A percentile compares a stretch with the other conserved stretches of the same genome.
These are phyloP conservation scores for Panthera tigris DNA, from an alignment of 2,113 vertebrate species.

Conservation along the genomic window DNA sequence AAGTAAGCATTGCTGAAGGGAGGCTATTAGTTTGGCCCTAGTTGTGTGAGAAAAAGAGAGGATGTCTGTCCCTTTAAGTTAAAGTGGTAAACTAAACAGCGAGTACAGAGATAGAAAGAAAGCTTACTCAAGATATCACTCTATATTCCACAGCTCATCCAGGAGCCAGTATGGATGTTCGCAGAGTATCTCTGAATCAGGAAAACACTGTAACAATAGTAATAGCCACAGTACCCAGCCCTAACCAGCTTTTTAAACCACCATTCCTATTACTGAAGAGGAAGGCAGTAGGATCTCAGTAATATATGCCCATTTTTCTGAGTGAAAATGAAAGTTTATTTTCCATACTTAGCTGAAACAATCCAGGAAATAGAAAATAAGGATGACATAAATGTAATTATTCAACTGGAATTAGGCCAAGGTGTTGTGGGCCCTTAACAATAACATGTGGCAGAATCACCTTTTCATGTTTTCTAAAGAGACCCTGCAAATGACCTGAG, in stretches of 20 bases:
- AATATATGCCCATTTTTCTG: background rate
- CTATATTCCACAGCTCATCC: background rate
- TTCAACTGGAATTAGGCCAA: background rate
- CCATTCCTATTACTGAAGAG: background rate
- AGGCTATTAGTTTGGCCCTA: background rate
- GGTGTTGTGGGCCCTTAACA: background rate
- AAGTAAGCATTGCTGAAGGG: background rate
- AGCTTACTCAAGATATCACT: background rate
- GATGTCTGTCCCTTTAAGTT: background rate
- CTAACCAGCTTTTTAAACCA: background rate
- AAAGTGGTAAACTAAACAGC: background rate
- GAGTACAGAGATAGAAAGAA: background rate
- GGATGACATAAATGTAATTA: conserved; percentile 27
- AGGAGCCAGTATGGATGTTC: background rate
- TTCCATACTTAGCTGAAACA: conserved; percentile 23
- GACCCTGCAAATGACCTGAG: background rate
- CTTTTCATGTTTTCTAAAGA: conserved; percentile 33
- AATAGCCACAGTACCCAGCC: background rate
- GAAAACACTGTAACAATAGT: background rate
- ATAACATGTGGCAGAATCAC: background rate
- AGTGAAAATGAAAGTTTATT: conserved; percentile 39
- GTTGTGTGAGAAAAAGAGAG: background rate
- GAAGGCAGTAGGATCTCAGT: background rate
- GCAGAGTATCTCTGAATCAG: background rate
- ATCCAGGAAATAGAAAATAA: conserved; percentile 1